phyloP scores from a whole-genome alignment of 92 coral and sea anemone species.

The Metridium senile region DNA sequence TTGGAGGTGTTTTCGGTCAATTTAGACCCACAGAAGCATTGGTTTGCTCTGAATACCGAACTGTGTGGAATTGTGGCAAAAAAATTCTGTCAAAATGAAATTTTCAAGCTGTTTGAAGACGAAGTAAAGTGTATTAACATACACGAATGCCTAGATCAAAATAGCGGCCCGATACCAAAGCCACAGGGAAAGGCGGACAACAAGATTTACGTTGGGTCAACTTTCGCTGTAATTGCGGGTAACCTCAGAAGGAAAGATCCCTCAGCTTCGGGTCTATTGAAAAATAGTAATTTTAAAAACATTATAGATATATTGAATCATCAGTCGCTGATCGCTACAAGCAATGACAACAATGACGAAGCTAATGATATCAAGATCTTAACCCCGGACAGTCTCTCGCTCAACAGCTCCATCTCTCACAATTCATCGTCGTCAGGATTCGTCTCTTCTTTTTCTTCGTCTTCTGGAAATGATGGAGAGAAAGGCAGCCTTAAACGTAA shows the following conservation, averaged over 20 bases:
- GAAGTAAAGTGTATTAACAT: neutral
- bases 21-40: constrained; percentile 14
- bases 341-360: too few species aligned
- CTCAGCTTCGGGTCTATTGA: too few species aligned
- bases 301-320: too few species aligned
- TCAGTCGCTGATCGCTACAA: too few species aligned
- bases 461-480: too few species aligned
- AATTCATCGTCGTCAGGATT: too few species aligned
- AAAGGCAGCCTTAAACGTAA: too few species aligned
- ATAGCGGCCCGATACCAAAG: constrained; percentile 14
- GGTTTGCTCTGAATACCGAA: constrained; percentile 13
- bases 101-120: constrained; percentile 7
- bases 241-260: constrained; percentile 20
- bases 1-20: constrained; percentile 10
- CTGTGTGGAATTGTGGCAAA: constrained; percentile 12
- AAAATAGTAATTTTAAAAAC: too few species aligned
- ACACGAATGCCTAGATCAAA: constrained; percentile 11
- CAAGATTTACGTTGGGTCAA: constrained; percentile 13
- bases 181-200: neutral
- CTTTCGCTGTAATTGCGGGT: constrained; percentile 34
- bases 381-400: too few species aligned
- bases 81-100: constrained; percentile 2
- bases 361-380: too few species aligned
- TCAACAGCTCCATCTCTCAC: too few species aligned
- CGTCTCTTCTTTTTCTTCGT: too few species aligned